These are phyloP conservation scores for Gadus macrocephalus DNA, from an alignment of 2,113 vertebrate species.

Conservation along the genomic window DNA sequence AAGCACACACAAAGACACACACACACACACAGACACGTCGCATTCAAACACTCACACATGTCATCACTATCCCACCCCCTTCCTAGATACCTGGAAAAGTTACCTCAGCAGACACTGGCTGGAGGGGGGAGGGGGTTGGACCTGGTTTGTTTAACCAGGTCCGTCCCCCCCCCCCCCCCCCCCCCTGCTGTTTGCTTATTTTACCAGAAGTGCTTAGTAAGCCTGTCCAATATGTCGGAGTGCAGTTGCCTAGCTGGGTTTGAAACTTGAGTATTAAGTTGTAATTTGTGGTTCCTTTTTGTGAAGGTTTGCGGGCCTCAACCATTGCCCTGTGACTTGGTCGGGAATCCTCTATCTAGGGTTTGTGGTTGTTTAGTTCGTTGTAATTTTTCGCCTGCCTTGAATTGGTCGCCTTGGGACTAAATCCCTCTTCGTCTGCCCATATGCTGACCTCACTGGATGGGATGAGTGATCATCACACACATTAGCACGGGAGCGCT, in stretches of 20 bases:
- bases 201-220: conserved; percentile 43
- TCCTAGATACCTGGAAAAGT: conserved; percentile 3
- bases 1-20: too few relatives aligned
- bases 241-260: background rate
- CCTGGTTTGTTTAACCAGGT: conserved; percentile 23
- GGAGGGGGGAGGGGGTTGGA: background rate
- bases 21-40: too few relatives aligned
- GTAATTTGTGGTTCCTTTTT: conserved; percentile 30
- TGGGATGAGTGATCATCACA: too few relatives aligned
- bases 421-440: too few relatives aligned
- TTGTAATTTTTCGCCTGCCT: too few relatives aligned
- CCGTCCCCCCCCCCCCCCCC: conserved; percentile 17
- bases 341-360: conserved; percentile 32
- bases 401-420: too few relatives aligned
- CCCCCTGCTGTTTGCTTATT: conserved; percentile 48
- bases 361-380: too few relatives aligned
- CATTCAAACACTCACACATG: too few relatives aligned
- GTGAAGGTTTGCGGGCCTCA: too few relatives aligned
- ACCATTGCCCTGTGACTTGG: background rate
- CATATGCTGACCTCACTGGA: too few relatives aligned
- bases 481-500: too few relatives aligned
- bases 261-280: conserved; percentile 38
- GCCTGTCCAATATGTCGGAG: conserved; percentile 36
- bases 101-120: conserved; percentile 17
- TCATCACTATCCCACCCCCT: too few relatives aligned